phyloP scores from a whole-genome alignment of 2,888 invertebrate genomes.

The Physocephala rufipes region DNA sequence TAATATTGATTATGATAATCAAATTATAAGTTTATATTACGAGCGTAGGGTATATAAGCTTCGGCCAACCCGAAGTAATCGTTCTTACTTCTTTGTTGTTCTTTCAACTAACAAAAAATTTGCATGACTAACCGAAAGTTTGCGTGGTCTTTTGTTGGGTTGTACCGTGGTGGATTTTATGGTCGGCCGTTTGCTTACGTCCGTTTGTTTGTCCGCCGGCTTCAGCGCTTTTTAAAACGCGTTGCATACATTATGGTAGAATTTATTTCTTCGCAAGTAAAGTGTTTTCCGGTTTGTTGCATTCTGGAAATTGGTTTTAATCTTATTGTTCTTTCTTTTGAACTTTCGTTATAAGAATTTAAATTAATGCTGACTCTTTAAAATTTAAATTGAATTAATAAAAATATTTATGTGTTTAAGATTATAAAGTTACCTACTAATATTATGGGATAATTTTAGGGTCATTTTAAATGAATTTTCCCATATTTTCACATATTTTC shows the following conservation, averaged over 20 bases:
- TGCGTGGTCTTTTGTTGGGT: background rate
- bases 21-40: too few relatives aligned
- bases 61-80: too few relatives aligned
- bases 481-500: too few relatives aligned
- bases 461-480: too few relatives aligned
- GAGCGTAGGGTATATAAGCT: too few relatives aligned
- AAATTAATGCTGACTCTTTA: background rate
- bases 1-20: too few relatives aligned
- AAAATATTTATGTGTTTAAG: too few relatives aligned
- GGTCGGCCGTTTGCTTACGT: background rate
- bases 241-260: slow-evolving; percentile 17
- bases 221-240: slow-evolving; percentile 11
- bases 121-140: background rate
- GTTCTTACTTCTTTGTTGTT: background rate
- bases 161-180: too few relatives aligned
- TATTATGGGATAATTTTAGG: too few relatives aligned
- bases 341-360: background rate
- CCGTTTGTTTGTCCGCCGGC: background rate
- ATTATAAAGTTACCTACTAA: too few relatives aligned
- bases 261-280: slow-evolving; percentile 3
- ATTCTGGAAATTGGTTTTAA: slow-evolving; percentile 7
- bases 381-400: background rate
- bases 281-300: slow-evolving; percentile 20
- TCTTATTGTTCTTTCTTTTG: background rate
- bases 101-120: background rate